phyloP scores from a whole-genome alignment of 64 coral and sea anemone genomes.

The Trachythela sp. region DNA sequence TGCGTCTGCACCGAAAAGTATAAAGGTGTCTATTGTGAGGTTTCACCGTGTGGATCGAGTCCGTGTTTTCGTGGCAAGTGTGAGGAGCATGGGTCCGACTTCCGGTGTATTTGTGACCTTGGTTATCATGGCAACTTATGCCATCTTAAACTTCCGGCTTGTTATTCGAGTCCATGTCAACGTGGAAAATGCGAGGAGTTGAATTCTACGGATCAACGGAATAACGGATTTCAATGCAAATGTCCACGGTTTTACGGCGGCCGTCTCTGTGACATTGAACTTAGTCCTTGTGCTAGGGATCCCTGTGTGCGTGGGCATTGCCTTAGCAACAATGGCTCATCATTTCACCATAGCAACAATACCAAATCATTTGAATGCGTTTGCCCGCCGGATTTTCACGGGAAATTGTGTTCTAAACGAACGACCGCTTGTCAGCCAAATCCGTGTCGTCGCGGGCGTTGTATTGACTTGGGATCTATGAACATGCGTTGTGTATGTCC shows the following conservation, averaged over 20 bases:
- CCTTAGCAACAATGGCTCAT: conserved; percentile 35
- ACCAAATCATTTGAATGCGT: conserved; percentile 42
- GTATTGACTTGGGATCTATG: conserved; percentile 13
- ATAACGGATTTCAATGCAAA: conserved; percentile 52
- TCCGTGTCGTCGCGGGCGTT: conserved; percentile 60
- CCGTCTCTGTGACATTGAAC: conserved; percentile 42
- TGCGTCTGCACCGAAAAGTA: conserved; percentile 53
- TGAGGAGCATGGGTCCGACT: not conserved
- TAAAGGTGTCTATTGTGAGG: conserved; percentile 17
- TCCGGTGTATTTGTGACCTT: conserved; percentile 34
- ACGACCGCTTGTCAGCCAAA: conserved; percentile 37
- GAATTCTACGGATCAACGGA: not conserved
- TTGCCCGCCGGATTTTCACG: conserved; percentile 49
- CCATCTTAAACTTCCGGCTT: conserved; percentile 35
- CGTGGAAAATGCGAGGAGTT: conserved; percentile 53
- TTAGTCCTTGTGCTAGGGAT: conserved; percentile 35
- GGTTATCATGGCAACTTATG: conserved; percentile 57
- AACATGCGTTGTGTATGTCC: conserved; percentile 15
- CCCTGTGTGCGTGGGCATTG: conserved; percentile 43
- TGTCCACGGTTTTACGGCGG: conserved; percentile 62
- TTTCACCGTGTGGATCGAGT: not conserved
- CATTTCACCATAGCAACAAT: conserved; percentile 29
- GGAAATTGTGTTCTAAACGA: conserved; percentile 45
- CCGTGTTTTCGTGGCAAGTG: conserved; percentile 38
- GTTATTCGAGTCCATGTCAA: conserved; percentile 45